Percentiles rank a stretch among this genome's conserved stretches.
phyloP scores from a whole-genome alignment of 2,797 vertebrate genomes.

The Melanotaenia boesemani region DNA sequence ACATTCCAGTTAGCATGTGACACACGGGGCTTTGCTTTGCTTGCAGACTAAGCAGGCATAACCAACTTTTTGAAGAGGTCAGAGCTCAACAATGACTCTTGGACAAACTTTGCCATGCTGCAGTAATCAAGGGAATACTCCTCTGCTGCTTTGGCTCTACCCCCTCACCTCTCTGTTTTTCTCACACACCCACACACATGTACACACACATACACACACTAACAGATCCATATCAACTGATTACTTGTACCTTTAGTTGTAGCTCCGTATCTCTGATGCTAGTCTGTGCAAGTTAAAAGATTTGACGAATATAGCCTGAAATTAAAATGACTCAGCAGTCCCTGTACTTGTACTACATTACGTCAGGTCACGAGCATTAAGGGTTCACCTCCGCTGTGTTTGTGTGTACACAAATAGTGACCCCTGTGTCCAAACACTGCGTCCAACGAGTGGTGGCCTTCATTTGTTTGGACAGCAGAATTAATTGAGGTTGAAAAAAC shows the following conservation, averaged over 20 bases:
- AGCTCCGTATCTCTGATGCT: not conserved
- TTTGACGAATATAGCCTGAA: conserved; percentile 4
- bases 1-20: conserved; percentile 84
- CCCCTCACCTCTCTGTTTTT: conserved; percentile 20
- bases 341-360: conserved; percentile 54
- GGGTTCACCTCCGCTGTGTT: conserved; percentile 82
- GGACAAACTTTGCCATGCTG: conserved; percentile 84
- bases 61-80: conserved; percentile 77
- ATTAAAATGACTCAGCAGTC: conserved; percentile 23
- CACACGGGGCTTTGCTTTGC: conserved; percentile 71
- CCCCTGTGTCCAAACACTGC: conserved; percentile 85
- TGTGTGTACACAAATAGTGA: conserved; percentile 87
- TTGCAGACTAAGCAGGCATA: conserved; percentile 76
- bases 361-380: conserved; percentile 76
- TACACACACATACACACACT: not conserved
- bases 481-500: conserved; percentile 95
- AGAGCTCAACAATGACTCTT: conserved; percentile 83
- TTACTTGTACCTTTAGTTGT: not conserved
- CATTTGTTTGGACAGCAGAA: conserved; percentile 96
- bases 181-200: conserved; percentile 1
- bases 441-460: conserved; percentile 84
- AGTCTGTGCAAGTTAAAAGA: conserved; percentile 8
- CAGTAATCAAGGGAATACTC: conserved; percentile 80
- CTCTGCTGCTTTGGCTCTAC: conserved; percentile 32
- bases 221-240: not conserved